These are phyloP conservation scores for Cancer borealis DNA, from an alignment of 2,888 invertebrate genomes.

Conservation along the genomic window DNA sequence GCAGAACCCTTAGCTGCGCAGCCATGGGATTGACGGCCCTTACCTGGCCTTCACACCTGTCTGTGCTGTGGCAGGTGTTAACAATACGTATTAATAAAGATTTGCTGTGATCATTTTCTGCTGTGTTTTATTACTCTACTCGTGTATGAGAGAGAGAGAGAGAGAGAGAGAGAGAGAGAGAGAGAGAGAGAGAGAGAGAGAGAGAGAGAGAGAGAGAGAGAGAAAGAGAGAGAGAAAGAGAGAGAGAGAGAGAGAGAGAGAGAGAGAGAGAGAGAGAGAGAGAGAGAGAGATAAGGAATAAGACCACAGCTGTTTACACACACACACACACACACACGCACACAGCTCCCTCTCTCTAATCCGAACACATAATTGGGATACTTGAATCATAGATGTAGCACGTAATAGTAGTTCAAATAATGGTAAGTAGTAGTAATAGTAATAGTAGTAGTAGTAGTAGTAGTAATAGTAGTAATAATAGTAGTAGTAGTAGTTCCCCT, in stretches of 20 bases:
- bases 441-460: not conserved
- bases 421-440: not conserved
- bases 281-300: not conserved
- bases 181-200: not conserved
- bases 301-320: constrained; percentile 10
- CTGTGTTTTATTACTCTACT: not conserved
- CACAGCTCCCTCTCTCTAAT: not conserved
- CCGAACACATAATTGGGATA: too few species aligned
- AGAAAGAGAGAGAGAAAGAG: constrained; percentile 41
- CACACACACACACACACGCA: not conserved
- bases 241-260: constrained; percentile 45
- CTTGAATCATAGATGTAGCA: not conserved
- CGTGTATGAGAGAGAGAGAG: too few species aligned
- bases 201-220: not conserved
- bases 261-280: not conserved
- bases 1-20: not conserved
- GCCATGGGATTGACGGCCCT: not conserved
- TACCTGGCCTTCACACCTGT: not conserved
- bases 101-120: not conserved
- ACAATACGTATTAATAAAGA: constrained; percentile 28
- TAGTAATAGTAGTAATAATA: not conserved
- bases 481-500: not conserved
- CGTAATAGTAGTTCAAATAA: not conserved
- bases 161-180: too few species aligned
- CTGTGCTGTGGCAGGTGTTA: not conserved